phyloP scores from a whole-genome alignment of 2,797 vertebrate species.

The Falco novaeseelandiae region DNA sequence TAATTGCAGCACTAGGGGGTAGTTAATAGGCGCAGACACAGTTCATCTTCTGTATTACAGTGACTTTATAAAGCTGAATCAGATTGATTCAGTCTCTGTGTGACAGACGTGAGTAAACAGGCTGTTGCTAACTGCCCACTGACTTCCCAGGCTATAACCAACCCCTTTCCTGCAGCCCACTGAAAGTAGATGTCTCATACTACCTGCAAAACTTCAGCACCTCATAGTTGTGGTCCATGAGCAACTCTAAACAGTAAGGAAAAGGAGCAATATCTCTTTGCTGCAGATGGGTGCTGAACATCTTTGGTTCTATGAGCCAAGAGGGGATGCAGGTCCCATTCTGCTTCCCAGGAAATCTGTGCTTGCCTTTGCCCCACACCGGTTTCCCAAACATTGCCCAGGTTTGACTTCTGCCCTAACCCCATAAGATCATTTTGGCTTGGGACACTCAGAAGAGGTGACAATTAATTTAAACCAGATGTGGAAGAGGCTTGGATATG shows the following conservation, averaged over 20 bases:
- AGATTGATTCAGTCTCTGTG: neutral
- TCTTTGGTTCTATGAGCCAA: neutral
- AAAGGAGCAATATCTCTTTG: neutral
- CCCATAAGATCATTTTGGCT: neutral
- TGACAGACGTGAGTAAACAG: neutral
- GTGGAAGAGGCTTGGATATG: neutral
- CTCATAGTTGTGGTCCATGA: neutral
- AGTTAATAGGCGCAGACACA: neutral
- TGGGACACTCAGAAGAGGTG: neutral
- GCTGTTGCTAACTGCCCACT: neutral
- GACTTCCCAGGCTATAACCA: neutral
- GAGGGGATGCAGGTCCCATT: neutral
- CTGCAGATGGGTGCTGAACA: neutral
- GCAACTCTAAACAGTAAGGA: neutral
- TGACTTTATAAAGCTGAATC: neutral
- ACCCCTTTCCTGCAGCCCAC: neutral
- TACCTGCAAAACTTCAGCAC: neutral
- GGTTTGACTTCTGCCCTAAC: neutral
- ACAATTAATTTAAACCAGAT: neutral
- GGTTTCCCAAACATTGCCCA: neutral
- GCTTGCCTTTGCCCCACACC: neutral
- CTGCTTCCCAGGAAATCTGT: rapidly evolving
- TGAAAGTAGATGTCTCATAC: neutral
- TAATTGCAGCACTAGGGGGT: neutral
- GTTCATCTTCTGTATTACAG: neutral